Conservation (phyloP, 1,140 invertebrate genomes). For the Nasonia vitripennis region DNA sequence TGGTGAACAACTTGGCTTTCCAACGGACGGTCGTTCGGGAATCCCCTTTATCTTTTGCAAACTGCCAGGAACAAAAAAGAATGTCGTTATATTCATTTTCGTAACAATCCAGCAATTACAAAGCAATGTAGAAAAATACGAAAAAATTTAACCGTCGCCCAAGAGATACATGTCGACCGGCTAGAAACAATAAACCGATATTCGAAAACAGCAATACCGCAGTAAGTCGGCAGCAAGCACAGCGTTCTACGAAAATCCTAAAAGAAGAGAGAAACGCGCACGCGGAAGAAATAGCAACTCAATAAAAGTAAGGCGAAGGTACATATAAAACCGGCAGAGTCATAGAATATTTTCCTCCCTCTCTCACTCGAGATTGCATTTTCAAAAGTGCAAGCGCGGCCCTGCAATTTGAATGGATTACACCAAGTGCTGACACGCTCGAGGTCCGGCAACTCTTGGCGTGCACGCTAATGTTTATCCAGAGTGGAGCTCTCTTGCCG, state of each 20-base stretch:
- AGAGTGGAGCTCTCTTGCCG: not conserved
- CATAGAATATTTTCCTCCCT: not conserved
- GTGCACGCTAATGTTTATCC: conserved; percentile 28
- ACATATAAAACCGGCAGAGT: not conserved
- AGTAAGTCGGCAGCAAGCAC: too few species aligned
- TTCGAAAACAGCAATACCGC: not conserved
- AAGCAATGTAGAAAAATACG: too few species aligned
- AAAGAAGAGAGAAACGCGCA: not conserved
- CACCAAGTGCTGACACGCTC: conserved; percentile 6
- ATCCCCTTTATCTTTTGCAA: too few species aligned
- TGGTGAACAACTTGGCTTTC: too few species aligned
- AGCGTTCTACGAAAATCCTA: not conserved
- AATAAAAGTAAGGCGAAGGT: not conserved
- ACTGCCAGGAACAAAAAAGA: too few species aligned
- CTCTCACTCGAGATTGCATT: not conserved
- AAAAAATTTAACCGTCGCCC: too few species aligned
- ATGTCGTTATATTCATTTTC: too few species aligned
- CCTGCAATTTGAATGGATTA: conserved; percentile 32
- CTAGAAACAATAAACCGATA: not conserved
- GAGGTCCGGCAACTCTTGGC: conserved; percentile 2
- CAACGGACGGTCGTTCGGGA: too few species aligned
- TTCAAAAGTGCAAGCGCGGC: conserved; percentile 22
- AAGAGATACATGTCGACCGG: too few species aligned
- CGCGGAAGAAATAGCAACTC: not conserved
- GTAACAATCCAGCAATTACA: too few species aligned